Percentiles rank a stretch among this genome's conserved stretches.
Conservation (phyloP, 2,797 vertebrate genomes). For the Atherinosoma microstoma region DNA sequence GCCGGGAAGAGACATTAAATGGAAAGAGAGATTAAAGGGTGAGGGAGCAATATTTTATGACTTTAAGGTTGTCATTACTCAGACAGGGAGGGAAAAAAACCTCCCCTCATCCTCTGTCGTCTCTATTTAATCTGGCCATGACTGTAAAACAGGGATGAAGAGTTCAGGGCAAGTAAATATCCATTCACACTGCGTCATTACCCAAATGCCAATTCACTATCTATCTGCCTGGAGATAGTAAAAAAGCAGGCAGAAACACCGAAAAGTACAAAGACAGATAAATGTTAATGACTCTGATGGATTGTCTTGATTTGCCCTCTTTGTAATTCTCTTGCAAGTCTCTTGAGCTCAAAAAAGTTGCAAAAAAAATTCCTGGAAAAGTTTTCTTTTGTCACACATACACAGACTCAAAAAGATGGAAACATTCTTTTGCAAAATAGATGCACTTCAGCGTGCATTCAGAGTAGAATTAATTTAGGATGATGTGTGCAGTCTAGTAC, state of each 20-base stretch:
- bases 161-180: conserved; percentile 56
- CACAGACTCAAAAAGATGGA: not conserved
- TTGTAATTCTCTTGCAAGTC: conserved; percentile 19
- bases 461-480: conserved; percentile 7
- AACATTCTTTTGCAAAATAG: conserved; percentile 30
- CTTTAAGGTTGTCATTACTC: conserved; percentile 44
- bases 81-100: conserved; percentile 14
- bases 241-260: conserved; percentile 7
- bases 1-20: conserved; percentile 4
- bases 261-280: conserved; percentile 27
- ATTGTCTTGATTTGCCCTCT: conserved; percentile 10
- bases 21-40: conserved; percentile 38
- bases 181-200: conserved; percentile 50
- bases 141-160: conserved; percentile 27
- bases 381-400: not conserved
- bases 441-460: conserved; percentile 33
- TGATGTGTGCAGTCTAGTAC: conserved; percentile 6
- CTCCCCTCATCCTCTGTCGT: conserved; percentile 27
- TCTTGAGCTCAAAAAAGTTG: conserved; percentile 29
- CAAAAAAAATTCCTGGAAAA: conserved; percentile 15
- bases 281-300: conserved; percentile 30
- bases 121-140: conserved; percentile 55
- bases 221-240: conserved; percentile 11
- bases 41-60: conserved; percentile 51
- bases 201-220: conserved; percentile 49